Evolutionary conservation across 1,140 invertebrate genomes (phyloP).

Genomic region (Hermetia illucens): DNA sequence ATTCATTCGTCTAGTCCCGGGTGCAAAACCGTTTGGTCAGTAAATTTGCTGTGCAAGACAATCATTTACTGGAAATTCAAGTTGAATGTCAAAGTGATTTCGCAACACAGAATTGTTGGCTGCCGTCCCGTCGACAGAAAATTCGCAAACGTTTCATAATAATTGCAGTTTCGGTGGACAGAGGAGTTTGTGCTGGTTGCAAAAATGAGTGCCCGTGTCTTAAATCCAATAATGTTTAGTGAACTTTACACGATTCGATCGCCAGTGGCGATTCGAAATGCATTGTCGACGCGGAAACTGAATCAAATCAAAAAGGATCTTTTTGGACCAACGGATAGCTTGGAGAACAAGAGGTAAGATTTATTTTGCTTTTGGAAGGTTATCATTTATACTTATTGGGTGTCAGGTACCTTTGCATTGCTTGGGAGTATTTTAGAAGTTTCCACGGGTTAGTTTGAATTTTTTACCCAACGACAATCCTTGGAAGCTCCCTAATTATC

Average conservation of each 20-base stretch:
- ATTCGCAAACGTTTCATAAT: neutral
- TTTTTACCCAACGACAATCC: too few relatives aligned
- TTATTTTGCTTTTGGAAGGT: neutral
- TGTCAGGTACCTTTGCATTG: too few relatives aligned
- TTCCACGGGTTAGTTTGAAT: too few relatives aligned
- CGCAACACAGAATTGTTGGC: neutral
- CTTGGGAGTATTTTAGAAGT: too few relatives aligned
- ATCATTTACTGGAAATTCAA: neutral
- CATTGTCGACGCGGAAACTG: constrained; percentile 18
- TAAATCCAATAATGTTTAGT: constrained; percentile 18
- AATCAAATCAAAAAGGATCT: constrained; percentile 27
- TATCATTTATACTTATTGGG: too few relatives aligned
- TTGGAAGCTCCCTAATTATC: too few relatives aligned
- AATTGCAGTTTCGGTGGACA: neutral
- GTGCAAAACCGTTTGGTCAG: neutral
- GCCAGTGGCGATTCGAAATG: constrained; percentile 15
- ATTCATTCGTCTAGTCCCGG: neutral
- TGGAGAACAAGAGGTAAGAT: constrained; percentile 17
- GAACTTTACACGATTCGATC: constrained; percentile 20
- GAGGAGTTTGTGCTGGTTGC: neutral
- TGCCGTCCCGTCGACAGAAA: neutral
- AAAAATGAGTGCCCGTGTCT: constrained; percentile 23
- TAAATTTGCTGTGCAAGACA: neutral
- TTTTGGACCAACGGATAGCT: constrained; percentile 16
- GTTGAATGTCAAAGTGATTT: neutral